Percentiles rank a stretch among this genome's conserved stretches.
Evolutionary conservation across 2,113 vertebrate species (phyloP).

Genomic region (Periophthalmodon schlosseri): DNA sequence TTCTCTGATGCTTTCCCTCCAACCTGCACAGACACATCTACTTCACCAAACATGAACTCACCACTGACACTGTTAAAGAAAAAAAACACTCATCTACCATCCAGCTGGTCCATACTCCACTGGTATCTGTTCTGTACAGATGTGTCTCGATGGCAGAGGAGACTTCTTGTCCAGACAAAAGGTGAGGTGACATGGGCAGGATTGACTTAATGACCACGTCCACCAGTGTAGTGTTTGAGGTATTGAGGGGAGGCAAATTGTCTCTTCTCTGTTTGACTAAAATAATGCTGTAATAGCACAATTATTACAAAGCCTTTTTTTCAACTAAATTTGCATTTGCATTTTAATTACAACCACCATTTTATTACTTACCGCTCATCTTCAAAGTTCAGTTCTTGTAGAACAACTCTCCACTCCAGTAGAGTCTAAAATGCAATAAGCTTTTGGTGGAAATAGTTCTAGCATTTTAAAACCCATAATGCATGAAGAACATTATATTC

Average conservation of each 20-base stretch:
- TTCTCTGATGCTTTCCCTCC: slow-evolving; percentile 50
- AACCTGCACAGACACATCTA: slow-evolving; percentile 47
- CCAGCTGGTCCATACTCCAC: slow-evolving; percentile 71
- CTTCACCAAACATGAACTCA: not conserved
- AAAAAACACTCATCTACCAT: slow-evolving; percentile 34
- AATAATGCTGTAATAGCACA: slow-evolving; percentile 63
- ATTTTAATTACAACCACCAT: slow-evolving; percentile 25
- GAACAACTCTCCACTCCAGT: slow-evolving; percentile 57
- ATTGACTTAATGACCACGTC: slow-evolving; percentile 68
- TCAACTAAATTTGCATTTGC: not conserved
- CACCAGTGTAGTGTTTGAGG: slow-evolving; percentile 58
- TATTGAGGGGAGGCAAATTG: slow-evolving; percentile 14
- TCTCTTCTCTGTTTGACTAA: slow-evolving; percentile 64
- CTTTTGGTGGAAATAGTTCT: not conserved
- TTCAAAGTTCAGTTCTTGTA: slow-evolving; percentile 59
- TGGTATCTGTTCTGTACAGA: slow-evolving; percentile 42
- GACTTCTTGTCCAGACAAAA: slow-evolving; percentile 60
- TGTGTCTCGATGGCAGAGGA: slow-evolving; percentile 52
- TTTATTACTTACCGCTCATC: slow-evolving; percentile 50
- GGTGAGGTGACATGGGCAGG: slow-evolving; percentile 49
- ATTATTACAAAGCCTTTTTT: not conserved
- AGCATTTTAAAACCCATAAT: not conserved
- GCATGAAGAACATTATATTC: not conserved
- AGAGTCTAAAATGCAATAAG: slow-evolving; percentile 62
- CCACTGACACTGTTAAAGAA: not conserved